Conservation (phyloP, 2,797 vertebrate species). For the Tachyglossus aculeatus region DNA sequence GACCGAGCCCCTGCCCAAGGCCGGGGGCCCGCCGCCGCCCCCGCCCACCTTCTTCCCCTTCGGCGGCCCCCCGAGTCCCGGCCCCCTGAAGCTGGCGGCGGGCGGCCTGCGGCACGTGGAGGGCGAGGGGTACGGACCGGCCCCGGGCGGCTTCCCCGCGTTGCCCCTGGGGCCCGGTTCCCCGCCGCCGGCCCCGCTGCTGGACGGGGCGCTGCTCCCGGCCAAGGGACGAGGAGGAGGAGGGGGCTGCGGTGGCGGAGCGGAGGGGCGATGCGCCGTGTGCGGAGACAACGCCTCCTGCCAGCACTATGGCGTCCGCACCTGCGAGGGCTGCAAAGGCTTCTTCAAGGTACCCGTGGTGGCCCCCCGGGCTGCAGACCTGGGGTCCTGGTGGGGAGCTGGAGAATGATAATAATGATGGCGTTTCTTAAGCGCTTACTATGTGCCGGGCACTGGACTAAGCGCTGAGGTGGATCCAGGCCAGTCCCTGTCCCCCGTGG, state of each 20-base stretch:
- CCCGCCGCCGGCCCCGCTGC: constrained; percentile 64
- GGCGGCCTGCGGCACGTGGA: constrained; percentile 65
- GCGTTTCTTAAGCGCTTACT: no score
- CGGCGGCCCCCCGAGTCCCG: constrained; percentile 68
- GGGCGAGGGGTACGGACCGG: constrained; percentile 69
- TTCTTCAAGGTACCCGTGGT: constrained; percentile 82
- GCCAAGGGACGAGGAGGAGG: constrained; percentile 74
- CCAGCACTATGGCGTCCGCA: constrained; percentile 96
- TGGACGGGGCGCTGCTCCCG: constrained; percentile 75
- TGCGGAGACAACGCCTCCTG: constrained; percentile 96
- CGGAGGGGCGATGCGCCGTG: constrained; percentile 91
- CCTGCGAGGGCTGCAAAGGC: constrained; percentile 93
- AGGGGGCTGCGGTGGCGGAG: constrained; percentile 70
- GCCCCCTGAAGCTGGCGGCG: constrained; percentile 66
- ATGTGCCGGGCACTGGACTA: no score
- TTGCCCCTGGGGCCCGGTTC: constrained; percentile 75
- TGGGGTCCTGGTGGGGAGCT: not conserved
- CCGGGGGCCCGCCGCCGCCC: constrained; percentile 71
- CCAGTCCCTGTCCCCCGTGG: not conserved
- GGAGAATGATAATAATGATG: no score
- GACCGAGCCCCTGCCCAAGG: constrained; percentile 75
- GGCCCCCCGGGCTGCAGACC: not conserved
- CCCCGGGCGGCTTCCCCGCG: constrained; percentile 73
- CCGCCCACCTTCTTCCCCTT: constrained; percentile 84
- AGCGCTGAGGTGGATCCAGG: not conserved